Evolutionary conservation across 2,113 vertebrate genomes (phyloP), one percentile per base, ranked within the genome.

Genomic region (Ophiodon elongatus): DNA sequence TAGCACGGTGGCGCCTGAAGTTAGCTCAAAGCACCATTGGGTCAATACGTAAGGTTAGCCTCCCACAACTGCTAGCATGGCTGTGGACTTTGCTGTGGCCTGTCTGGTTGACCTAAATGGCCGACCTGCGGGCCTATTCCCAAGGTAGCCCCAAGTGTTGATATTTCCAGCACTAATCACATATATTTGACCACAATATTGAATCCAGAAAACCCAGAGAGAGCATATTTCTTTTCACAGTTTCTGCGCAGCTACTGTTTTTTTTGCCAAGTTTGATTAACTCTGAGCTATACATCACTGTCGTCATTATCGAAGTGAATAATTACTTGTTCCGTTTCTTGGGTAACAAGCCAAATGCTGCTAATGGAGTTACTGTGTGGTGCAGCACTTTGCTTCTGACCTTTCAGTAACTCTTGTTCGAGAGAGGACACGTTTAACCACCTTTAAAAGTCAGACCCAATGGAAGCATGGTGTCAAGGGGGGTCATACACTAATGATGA

Each of bases 271-370:
- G 60, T 66, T 14, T 27, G 67, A 64, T 70, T n/a, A 63, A 54
- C 29, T 41, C 8, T 4, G 31, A 50, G 57, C 59, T 5, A 76
- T 73, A 35, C 37, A 80, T 87, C 81, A 77, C 43, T 87, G 73
- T 67, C 73, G 37, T 73, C 21, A 41, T 74, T 60, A 47, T 25
- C 72, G 10, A 75, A 62, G 17, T 60, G 73, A 82, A 73, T 68
- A 63, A 82, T 85, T 72, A 76, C 31, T 66, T 69, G 41, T 71
- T 73, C 45, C 31, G 41, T 57, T 80, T 76, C 35, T 67, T 45
- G 52, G 54, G 17, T 45, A 80, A 73, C 25, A 60, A 70, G 63
- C 62, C 71, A 88, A 59, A 73, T 57, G 60, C 52, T 72, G 33
- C 21, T 0, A 19, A 56, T n/a, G 35, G 43, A 31, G 33, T 9